These are phyloP conservation scores for Hypomesus transpacificus DNA, from an alignment of 2,113 vertebrate species.

Conservation along the genomic window DNA sequence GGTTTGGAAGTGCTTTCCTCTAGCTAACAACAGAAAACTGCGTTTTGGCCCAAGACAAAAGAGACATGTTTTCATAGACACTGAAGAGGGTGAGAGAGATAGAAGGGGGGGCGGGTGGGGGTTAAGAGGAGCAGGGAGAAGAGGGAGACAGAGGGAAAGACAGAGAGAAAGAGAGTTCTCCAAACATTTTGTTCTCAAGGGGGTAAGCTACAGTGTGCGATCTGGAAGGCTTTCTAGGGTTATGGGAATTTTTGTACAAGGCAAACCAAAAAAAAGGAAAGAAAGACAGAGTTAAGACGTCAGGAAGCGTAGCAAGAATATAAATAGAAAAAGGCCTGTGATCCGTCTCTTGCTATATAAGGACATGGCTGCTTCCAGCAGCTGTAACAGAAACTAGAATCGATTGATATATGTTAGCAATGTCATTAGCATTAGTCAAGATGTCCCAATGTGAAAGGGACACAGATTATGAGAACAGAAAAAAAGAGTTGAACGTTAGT, in stretches of 20 bases:
- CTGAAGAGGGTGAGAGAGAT: background rate
- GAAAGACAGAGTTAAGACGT: conserved; percentile 55
- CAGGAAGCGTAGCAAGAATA: conserved; percentile 56
- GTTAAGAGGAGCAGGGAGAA: background rate
- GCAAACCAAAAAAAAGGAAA: conserved; percentile 43
- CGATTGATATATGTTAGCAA: conserved; percentile 53
- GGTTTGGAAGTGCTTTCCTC: background rate
- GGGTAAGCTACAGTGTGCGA: conserved; percentile 44
- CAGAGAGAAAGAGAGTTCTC: conserved; percentile 34
- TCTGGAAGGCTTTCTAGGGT: conserved; percentile 57
- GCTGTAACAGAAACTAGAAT: conserved; percentile 37
- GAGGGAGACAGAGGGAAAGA: background rate
- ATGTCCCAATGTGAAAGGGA: background rate
- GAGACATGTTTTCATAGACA: background rate
- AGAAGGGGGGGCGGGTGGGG: conserved; percentile 8
- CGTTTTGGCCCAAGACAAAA: background rate
- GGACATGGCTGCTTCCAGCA: conserved; percentile 56
- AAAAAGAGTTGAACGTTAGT: conserved; percentile 8
- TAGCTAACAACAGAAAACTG: background rate
- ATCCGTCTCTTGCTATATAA: conserved; percentile 70
- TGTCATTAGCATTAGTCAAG: conserved; percentile 29
- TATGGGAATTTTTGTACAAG: conserved; percentile 58
- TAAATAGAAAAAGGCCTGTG: conserved; percentile 68
- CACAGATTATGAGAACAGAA: conserved; percentile 28
- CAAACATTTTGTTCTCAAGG: conserved; percentile 55